phyloP scores from a whole-genome alignment of 2,888 invertebrate species.

The Tuberolachnus salignus region DNA sequence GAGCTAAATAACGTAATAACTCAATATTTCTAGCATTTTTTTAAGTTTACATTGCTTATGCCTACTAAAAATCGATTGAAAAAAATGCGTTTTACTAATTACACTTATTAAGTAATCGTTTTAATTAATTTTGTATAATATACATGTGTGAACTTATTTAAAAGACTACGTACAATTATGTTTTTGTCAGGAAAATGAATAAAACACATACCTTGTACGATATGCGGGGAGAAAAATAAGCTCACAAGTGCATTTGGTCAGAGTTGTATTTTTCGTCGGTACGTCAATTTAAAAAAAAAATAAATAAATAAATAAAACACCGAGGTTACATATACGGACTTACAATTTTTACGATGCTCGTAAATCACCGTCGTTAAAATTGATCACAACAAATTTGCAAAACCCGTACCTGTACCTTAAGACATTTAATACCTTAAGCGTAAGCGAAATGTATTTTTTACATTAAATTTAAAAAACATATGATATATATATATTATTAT shows the following conservation, averaged over 20 bases:
- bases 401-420: not conserved
- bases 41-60: too few species aligned
- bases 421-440: not conserved
- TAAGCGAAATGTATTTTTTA: too few species aligned
- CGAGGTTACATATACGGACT: not conserved
- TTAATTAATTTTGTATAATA: too few species aligned
- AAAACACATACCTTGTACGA: not conserved
- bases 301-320: not conserved
- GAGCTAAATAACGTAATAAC: too few species aligned
- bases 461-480: too few species aligned
- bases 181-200: not conserved
- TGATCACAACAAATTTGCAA: slow-evolving; percentile 10
- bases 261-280: not conserved
- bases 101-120: too few species aligned
- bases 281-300: too few species aligned
- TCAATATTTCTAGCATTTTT: too few species aligned
- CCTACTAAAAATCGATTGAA: too few species aligned
- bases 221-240: not conserved
- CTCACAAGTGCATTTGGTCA: not conserved
- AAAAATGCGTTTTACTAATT: too few species aligned
- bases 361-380: slow-evolving; percentile 16
- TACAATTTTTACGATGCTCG: not conserved
- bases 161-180: not conserved
- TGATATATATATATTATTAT: too few species aligned
- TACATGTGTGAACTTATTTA: not conserved